phyloP scores from a whole-genome alignment of 2,797 vertebrate genomes.

The Muscicapa striata region DNA sequence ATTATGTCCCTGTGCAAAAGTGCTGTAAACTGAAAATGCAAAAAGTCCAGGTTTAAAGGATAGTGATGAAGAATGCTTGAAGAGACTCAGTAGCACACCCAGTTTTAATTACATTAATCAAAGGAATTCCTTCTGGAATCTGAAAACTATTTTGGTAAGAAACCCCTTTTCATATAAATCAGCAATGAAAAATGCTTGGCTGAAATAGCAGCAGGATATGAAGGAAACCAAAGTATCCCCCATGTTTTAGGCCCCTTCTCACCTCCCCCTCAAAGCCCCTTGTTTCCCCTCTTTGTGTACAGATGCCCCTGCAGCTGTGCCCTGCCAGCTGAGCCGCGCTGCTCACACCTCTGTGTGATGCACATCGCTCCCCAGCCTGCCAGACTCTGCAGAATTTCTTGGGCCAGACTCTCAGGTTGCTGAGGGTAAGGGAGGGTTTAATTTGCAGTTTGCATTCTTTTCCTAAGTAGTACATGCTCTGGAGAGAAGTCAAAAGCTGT shows the following conservation, averaged over 20 bases:
- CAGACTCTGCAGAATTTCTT: slow-evolving; percentile 22
- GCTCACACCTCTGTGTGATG: slow-evolving; percentile 63
- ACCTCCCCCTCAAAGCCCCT: neutral
- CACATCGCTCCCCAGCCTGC: neutral
- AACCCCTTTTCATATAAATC: neutral
- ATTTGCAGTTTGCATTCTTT: slow-evolving; percentile 45
- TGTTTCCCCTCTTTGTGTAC: slow-evolving; percentile 12
- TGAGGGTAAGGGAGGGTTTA: slow-evolving; percentile 28
- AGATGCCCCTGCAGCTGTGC: slow-evolving; percentile 39
- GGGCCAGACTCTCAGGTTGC: neutral
- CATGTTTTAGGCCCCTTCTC: neutral
- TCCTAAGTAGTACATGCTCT: neutral
- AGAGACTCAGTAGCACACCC: neutral
- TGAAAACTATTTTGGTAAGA: neutral
- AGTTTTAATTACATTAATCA: neutral
- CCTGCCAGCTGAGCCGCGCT: neutral
- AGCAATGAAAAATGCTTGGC: neutral
- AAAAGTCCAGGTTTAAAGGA: neutral
- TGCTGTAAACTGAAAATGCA: neutral
- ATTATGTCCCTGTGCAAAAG: neutral
- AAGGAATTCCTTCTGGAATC: neutral
- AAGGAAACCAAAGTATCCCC: neutral
- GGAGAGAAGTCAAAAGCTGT: neutral
- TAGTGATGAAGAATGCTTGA: neutral
- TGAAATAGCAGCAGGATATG: neutral